These are phyloP conservation scores for Laterallus jamaicensis DNA, from an alignment of 2,113 vertebrate species.

Conservation along the genomic window DNA sequence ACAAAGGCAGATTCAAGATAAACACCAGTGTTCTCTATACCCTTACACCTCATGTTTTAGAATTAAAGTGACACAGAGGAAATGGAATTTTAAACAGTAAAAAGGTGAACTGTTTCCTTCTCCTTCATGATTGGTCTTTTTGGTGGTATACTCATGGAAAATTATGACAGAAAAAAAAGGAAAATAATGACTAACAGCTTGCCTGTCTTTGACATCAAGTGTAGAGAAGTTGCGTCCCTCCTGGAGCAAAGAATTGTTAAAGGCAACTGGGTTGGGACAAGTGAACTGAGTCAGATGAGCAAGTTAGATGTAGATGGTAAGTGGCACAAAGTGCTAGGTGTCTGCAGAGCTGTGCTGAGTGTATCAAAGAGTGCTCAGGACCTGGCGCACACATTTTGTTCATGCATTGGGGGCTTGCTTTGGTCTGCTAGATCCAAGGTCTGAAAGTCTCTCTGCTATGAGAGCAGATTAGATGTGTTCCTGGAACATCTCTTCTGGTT, in stretches of 20 bases:
- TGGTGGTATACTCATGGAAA: neutral
- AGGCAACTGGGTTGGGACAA: neutral
- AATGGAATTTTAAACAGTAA: neutral
- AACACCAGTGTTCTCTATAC: conserved; percentile 5
- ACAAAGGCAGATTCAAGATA: conserved; percentile 46
- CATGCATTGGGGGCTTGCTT: neutral
- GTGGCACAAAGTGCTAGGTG: neutral
- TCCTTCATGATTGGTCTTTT: neutral
- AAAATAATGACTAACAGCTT: neutral
- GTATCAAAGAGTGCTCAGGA: neutral
- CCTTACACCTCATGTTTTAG: conserved; percentile 29
- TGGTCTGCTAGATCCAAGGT: neutral
- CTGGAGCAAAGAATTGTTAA: neutral
- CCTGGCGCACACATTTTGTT: neutral
- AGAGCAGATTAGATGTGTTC: neutral
- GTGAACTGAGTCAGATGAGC: neutral
- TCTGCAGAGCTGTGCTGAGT: neutral
- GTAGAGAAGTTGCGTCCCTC: neutral
- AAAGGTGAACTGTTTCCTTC: neutral
- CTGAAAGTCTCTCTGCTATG: rapidly evolving
- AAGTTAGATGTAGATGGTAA: rapidly evolving
- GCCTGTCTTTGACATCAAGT: neutral
- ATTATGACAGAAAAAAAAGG: neutral
- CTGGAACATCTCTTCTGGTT: neutral
- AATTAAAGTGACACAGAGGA: conserved; percentile 3